Evolutionary conservation across 2,888 invertebrate genomes (phyloP), one percentile per base, ranked within the genome.

Genomic region (Stenchaetothrips biformis): DNA sequence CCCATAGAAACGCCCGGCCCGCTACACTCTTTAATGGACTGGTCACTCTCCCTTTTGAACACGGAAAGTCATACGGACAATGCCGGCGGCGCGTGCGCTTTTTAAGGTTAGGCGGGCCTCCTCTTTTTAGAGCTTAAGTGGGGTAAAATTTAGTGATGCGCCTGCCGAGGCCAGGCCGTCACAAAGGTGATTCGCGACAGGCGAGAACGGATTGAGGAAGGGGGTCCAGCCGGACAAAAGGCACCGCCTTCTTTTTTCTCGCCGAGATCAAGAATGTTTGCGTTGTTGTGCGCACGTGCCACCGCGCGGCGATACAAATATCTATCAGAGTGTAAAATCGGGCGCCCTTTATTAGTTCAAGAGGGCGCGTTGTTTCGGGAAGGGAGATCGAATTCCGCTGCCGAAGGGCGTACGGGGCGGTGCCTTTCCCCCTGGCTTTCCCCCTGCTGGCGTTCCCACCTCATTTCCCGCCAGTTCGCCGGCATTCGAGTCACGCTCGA

Each of bases 61-160:
- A 37, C 37, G 37, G 59, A 18, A 59, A 59, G 59, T 59, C 59
- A 59, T 59, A 59, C 16, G 59, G 59, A 59, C 59, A 59, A 59
- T 59, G 59, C 4, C 16, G 9, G 59, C 59, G 59, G 16, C 18
- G 59, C 37, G 37, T 37, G 37, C 37, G 37, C 37, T 37, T 37
- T 37, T 37, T 37, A 37, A n/a, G 37, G 37, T 37, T 37, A 37
- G 25, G 67, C 25, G 21, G 67, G 21, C 67, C 67, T n/a, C n/a
- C n/a, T 21, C 67, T 74, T 74, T 74, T 74, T 74, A 74, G 67
- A 74, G 67, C n/a, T 25, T 74, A 74, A 74, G 67, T 74, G 67
- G 67, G 67, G 67, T 74, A 25, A 74, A 74, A 74, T 74, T 74
- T 74, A 74, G 25, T 25, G 67, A 25, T 53, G 53, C 53, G 67